phyloP scores from a whole-genome alignment of 2,113 vertebrate species.

The Pterophyllum scalare region DNA sequence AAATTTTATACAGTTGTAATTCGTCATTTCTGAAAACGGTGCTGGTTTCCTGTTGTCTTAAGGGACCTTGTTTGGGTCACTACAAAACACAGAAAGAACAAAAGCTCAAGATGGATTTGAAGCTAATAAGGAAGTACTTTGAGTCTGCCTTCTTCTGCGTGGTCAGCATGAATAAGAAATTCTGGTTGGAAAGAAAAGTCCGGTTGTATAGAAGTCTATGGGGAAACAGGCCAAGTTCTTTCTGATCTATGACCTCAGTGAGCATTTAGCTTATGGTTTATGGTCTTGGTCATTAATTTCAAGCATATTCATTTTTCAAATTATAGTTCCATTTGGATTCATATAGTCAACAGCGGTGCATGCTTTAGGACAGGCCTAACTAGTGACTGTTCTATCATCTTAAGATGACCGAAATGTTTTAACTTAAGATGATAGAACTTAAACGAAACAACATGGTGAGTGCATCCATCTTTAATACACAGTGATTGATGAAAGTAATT shows the following conservation, averaged over 20 bases:
- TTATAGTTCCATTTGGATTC: neutral
- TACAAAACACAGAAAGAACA: neutral
- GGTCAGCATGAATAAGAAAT: neutral
- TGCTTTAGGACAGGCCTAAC: neutral
- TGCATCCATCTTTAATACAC: too few species aligned
- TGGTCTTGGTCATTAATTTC: neutral
- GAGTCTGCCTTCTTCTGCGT: too few species aligned
- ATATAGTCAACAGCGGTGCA: neutral
- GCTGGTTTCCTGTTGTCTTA: neutral
- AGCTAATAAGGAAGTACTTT: fast-evolving
- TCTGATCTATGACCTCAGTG: neutral
- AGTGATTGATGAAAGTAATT: neutral
- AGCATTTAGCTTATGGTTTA: fast-evolving
- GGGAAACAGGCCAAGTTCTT: fast-evolving
- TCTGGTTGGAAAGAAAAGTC: neutral
- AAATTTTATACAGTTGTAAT: too few species aligned
- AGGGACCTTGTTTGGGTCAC: fast-evolving
- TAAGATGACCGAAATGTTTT: neutral
- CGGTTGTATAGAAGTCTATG: neutral
- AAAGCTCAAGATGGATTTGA: too few species aligned
- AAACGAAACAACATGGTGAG: neutral
- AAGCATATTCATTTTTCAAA: neutral
- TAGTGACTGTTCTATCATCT: too few species aligned
- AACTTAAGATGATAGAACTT: neutral
- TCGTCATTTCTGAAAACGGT: neutral